phyloP scores from a whole-genome alignment of 2,113 vertebrate genomes.

The Empidonax traillii region DNA sequence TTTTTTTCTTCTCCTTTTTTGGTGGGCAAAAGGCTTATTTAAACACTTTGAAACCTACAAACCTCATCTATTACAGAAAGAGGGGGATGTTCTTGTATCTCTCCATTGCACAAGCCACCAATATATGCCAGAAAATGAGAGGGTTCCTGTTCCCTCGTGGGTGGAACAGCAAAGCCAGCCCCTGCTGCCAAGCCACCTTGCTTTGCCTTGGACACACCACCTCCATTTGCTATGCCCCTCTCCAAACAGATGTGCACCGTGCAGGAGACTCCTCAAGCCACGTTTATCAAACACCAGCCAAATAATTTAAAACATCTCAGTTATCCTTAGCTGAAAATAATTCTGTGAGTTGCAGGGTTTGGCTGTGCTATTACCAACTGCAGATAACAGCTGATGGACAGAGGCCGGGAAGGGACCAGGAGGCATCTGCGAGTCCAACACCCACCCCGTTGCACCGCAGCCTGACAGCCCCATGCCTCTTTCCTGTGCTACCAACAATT shows the following conservation, averaged over 20 bases:
- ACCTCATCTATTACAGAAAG: not conserved
- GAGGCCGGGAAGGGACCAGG: not conserved
- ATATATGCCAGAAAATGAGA: not conserved
- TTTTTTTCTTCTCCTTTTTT: not conserved
- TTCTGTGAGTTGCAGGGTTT: not conserved
- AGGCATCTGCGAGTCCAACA: not conserved
- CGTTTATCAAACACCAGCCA: not conserved
- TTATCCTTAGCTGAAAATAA: not conserved
- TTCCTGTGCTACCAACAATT: not conserved
- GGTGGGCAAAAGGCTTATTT: not conserved
- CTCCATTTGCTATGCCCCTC: not conserved
- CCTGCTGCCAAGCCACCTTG: not conserved
- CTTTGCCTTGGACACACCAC: not conserved
- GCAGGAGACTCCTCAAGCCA: not conserved
- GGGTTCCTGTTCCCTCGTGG: not conserved
- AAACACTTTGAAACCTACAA: not conserved
- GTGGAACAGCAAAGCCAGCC: not conserved
- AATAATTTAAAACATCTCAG: not conserved
- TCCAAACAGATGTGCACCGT: not conserved
- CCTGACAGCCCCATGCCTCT: not conserved
- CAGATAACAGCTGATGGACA: not conserved
- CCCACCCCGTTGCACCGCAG: rapidly evolving
- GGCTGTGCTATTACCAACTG: not conserved
- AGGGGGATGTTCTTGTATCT: not conserved
- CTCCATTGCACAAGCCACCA: not conserved